phyloP scores from a whole-genome alignment of 1,140 invertebrate genomes.

The Tetramorium parvispinum region DNA sequence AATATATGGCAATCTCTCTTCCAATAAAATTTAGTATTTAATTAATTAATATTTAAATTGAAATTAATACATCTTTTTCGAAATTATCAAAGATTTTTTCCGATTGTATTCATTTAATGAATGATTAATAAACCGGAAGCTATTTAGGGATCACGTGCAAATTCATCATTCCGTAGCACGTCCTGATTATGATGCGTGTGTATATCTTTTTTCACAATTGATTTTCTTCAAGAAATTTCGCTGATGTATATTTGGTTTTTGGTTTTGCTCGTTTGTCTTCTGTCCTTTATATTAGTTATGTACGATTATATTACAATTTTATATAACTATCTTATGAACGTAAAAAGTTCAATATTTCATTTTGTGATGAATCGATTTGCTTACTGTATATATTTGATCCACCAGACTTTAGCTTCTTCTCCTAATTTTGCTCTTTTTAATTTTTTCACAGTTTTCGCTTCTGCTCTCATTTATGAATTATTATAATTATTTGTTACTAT shows the following conservation, averaged over 20 bases:
- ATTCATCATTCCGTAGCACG: slow-evolving; percentile 63
- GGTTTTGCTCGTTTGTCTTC: slow-evolving; percentile 66
- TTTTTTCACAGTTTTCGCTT: slow-evolving; percentile 39
- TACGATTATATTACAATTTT: slow-evolving; percentile 51
- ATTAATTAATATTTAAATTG: not conserved
- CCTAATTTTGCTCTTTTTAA: slow-evolving; percentile 41
- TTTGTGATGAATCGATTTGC: slow-evolving; percentile 12
- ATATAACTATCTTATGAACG: slow-evolving; percentile 18
- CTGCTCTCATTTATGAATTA: slow-evolving; percentile 19
- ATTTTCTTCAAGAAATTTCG: slow-evolving; percentile 58
- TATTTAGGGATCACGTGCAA: slow-evolving; percentile 47
- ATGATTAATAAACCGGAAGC: slow-evolving; percentile 40
- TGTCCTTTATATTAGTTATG: slow-evolving; percentile 58
- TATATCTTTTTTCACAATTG: slow-evolving; percentile 49
- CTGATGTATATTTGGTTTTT: slow-evolving; percentile 66
- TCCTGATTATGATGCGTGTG: slow-evolving; percentile 68
- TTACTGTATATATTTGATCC: slow-evolving; percentile 7
- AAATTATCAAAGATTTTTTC: not conserved
- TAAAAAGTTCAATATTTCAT: slow-evolving; percentile 6
- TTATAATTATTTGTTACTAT: slow-evolving; percentile 37
- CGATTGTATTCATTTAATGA: not conserved
- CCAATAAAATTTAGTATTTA: not conserved
- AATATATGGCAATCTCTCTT: slow-evolving; percentile 69
- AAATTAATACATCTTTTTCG: not conserved
- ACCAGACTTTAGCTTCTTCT: slow-evolving; percentile 66